Conservation (phyloP, 2,888 invertebrate species). For the Anorthoa munda region DNA sequence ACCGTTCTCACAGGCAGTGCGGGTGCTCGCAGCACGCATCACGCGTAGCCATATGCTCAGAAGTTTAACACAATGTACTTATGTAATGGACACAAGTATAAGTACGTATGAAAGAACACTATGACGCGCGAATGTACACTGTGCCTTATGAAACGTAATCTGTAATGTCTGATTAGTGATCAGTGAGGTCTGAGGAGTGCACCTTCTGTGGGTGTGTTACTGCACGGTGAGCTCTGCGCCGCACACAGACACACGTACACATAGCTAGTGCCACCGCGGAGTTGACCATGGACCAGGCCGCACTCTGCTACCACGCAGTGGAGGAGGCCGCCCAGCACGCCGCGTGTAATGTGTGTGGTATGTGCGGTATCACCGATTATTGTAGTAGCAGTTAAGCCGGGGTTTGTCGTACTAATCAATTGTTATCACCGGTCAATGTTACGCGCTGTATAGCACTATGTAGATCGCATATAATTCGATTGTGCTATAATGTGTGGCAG, state of each 20-base stretch:
- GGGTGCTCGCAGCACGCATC: slow-evolving; percentile 34
- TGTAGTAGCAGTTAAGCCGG: slow-evolving; percentile 34
- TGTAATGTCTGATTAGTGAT: too few relatives aligned
- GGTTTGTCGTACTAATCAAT: slow-evolving; percentile 42
- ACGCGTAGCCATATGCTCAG: neutral
- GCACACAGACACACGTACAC: neutral
- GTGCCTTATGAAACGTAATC: neutral
- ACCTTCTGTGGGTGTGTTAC: neutral
- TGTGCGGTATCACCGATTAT: neutral
- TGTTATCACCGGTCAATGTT: slow-evolving; percentile 47
- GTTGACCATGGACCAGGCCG: neutral
- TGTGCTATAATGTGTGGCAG: slow-evolving; percentile 3
- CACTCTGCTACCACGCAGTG: neutral
- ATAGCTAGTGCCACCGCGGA: too few relatives aligned
- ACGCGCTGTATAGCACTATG: slow-evolving; percentile 27
- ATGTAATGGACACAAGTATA: neutral
- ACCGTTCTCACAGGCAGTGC: slow-evolving; percentile 59
- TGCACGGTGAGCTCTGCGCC: neutral
- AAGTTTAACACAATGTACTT: neutral
- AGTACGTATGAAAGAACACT: neutral
- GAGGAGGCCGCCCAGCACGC: neutral
- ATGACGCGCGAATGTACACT: neutral
- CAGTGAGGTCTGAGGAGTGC: neutral
- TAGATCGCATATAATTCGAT: slow-evolving; percentile 19
- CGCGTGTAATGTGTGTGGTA: neutral